A percentile compares a stretch with the other conserved stretches of the same genome.
These are phyloP conservation scores for Calyptomena viridis DNA, from an alignment of 2,113 vertebrate species.

Conservation along the genomic window DNA sequence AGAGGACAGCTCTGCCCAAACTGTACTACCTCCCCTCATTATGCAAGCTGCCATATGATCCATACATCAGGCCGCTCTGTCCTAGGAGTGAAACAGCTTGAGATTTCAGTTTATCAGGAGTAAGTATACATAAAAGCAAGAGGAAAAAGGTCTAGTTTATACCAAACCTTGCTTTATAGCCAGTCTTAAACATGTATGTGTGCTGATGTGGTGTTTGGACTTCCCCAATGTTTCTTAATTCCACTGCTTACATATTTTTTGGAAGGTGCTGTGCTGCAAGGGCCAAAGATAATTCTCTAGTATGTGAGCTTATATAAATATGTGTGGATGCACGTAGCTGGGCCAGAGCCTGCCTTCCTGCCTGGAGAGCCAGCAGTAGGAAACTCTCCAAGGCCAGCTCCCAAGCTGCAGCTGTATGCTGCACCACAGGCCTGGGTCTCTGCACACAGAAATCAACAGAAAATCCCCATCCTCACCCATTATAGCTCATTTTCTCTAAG, in stretches of 20 bases:
- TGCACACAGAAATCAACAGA: background rate
- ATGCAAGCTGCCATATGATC: background rate
- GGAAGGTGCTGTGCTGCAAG: background rate
- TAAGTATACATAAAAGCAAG: background rate
- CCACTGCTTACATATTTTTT: slow-evolving; percentile 22
- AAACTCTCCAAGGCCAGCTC: background rate
- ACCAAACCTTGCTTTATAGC: background rate
- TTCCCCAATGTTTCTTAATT: background rate
- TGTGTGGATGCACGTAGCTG: slow-evolving; percentile 33
- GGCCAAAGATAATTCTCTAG: slow-evolving; percentile 52
- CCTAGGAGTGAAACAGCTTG: background rate
- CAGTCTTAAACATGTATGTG: background rate
- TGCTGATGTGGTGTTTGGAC: slow-evolving; percentile 39
- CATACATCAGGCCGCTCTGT: background rate
- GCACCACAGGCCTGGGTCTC: background rate
- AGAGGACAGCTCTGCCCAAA: background rate
- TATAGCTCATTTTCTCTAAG: background rate
- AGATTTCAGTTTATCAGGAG: background rate
- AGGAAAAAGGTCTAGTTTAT: background rate
- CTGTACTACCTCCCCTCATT: background rate
- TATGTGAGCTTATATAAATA: background rate
- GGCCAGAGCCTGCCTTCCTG: background rate
- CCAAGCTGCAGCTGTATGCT: background rate
- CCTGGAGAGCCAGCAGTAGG: background rate
- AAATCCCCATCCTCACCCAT: background rate